Base-by-base conservation (phyloP, 2,113 vertebrate species). In the Onychorhynchus coronatus region DNA sequence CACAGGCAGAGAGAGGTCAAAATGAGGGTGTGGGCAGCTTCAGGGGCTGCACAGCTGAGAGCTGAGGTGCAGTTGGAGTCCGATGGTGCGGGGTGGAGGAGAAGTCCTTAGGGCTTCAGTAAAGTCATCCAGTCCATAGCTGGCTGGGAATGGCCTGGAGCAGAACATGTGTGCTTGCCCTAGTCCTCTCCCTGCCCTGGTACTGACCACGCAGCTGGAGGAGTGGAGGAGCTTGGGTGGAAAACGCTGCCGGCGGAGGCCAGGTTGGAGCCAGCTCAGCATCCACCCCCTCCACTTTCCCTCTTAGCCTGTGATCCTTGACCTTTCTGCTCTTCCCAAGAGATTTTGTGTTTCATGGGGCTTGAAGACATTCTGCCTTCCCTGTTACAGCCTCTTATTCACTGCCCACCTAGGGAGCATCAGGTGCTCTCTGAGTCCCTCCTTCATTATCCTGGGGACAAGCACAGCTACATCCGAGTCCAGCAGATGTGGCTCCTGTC, bases 1-100 rank as follows among this genome's bases (percentile, higher is more conserved):
- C 35, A 28, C 84, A 98, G 97, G 97, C 97, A n/a, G 93, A 88
- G 93, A 85, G 97, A 98, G 97, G 97, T 98, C 98, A 98, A 59
- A 95, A 95, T 20, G 93, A 97, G 97, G 97, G 97, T 97, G 97
- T 97, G 96, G 97, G 97, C 96, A 97, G 95, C 91, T 95, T 90
- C 91, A 31, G 39, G 95, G 93, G 93, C 91, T 95, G 96, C 87
- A 89, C 95, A 97, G 97, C 97, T 98, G 97, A 97, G 97, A 97
- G 94, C 93, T 63, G 80, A 89, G 58, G 96, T 96, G 96, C 87
- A 95, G 50, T 94, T 94, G 91, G 91, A 94, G 89, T 44, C 81
- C 84, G 82, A 74, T 89, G 62, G 87, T 25, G 0, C 25, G 7
- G 93, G 90, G 93, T 53, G 96, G 91, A 93, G 91, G 91, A 93